Percentiles rank a stretch among this genome's conserved stretches.
These are phyloP conservation scores for Drosophila aff. DNA, from an alignment of 1,140 invertebrate genomes.

Conservation along the genomic window DNA sequence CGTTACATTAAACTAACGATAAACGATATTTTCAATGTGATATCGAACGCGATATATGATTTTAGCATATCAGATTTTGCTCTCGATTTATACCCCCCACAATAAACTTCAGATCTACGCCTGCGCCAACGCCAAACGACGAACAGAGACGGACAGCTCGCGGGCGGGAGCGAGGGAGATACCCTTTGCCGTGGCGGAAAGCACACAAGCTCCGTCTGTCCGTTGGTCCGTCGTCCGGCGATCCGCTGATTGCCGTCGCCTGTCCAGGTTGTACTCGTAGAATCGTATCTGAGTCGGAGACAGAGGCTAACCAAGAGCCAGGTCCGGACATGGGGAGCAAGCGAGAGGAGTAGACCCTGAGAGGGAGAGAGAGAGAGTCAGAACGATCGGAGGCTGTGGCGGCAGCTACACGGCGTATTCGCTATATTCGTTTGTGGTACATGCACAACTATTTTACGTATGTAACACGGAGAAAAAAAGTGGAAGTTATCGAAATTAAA, in stretches of 20 bases:
- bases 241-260: conserved; percentile 34
- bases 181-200: conserved; percentile 57
- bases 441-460: conserved; percentile 75
- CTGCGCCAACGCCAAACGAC: conserved; percentile 11
- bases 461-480: conserved; percentile 24
- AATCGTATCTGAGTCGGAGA: conserved; percentile 9
- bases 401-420: conserved; percentile 67
- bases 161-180: not conserved
- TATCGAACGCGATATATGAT: not conserved
- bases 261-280: conserved; percentile 23
- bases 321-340: conserved; percentile 24
- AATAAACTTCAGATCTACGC: conserved; percentile 13
- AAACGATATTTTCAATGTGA: not conserved
- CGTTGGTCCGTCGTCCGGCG: conserved; percentile 27
- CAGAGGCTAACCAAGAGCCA: conserved; percentile 25
- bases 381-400: conserved; percentile 67
- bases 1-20: not conserved
- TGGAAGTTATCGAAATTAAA: not conserved
- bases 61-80: not conserved
- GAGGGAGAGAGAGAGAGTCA: not conserved
- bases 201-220: conserved; percentile 58
- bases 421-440: conserved; percentile 76
- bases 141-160: not conserved
- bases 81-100: not conserved
- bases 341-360: not conserved